Base-by-base conservation (phyloP, 2,888 invertebrate genomes). In the Achlya flavicornis region DNA sequence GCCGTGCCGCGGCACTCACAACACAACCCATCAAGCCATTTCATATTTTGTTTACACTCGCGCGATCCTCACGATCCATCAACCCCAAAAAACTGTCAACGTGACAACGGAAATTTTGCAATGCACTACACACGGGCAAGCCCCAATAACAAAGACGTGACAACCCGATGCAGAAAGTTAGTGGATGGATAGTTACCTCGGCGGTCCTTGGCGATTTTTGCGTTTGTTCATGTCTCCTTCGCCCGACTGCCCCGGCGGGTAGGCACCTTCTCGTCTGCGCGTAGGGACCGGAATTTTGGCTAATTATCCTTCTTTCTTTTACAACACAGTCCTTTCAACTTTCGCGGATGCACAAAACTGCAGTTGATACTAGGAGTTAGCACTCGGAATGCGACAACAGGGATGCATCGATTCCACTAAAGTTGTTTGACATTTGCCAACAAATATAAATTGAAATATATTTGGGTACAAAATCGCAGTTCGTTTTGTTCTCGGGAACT, bases 281-380 rank as follows among this genome's bases (percentile, higher is more conserved):
- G 96, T 96, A 93, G 96, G 96, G 96, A 96, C 96, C 96, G 96
- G 96, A 96, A 96, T 96, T 96, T 96, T 96, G 96, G 95, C 92
- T 87, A 92, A 91, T 94, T 94, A 87, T 90, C 90, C 90, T 90
- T 90, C 93, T 92, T 88, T 93, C 91, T 93, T 92, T 92, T 90
- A 93, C 89, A 93, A 93, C 92, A 93, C 92, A 93, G 93, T 94
- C 92, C 92, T 93, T 92, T 93, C 93, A 93, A 93, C 93, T 93
- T 93, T 93, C 94, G 93, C 93, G 92, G 91, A 94, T 94, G 94
- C 94, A 94, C 93, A 85, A 90, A 91, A 92, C 90, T 94, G 94
- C 94, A 94, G 91, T 91, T 90, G 90, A 87, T 91, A 89, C 88
- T 92, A 92, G 74, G 88, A 92, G 86, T 90, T 90, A 92, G 83